Percentiles rank a stretch among this genome's conserved stretches.
phyloP scores from a whole-genome alignment of 2,888 invertebrate genomes.

The Lasioglossum pauxillum region DNA sequence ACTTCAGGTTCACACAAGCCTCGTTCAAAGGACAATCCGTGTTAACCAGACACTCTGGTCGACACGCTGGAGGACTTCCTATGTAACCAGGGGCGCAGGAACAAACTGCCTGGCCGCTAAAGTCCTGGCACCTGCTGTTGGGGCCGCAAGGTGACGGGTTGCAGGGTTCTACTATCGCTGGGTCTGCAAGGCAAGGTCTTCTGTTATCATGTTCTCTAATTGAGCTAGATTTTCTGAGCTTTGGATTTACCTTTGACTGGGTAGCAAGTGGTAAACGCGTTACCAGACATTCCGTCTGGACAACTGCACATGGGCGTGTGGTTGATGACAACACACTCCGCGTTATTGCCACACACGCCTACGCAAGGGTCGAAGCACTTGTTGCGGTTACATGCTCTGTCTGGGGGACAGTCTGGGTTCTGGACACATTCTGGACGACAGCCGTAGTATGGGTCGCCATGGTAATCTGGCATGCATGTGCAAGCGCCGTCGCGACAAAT shows the following conservation, averaged over 20 bases:
- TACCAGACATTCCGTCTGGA: constrained; percentile 87
- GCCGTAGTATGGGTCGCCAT: constrained; percentile 85
- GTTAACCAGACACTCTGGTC: constrained; percentile 86
- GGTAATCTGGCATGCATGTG: constrained; percentile 81
- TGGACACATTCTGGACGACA: constrained; percentile 93
- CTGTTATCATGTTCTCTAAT: neutral
- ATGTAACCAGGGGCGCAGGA: constrained; percentile 85
- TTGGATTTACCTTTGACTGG: constrained; percentile 86
- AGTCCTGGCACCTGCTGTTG: constrained; percentile 85
- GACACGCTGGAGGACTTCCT: constrained; percentile 85
- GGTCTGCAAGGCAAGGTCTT: constrained; percentile 64
- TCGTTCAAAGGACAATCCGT: constrained; percentile 86
- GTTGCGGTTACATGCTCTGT: constrained; percentile 91
- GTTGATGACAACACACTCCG: constrained; percentile 91
- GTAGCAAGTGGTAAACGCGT: constrained; percentile 89
- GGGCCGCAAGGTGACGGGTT: constrained; percentile 84
- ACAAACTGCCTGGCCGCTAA: constrained; percentile 85
- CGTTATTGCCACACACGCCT: constrained; percentile 90
- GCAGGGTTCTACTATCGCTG: constrained; percentile 78
- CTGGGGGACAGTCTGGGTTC: constrained; percentile 90
- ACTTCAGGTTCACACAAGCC: constrained; percentile 86
- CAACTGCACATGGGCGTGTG: constrained; percentile 88
- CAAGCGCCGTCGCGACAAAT: constrained; percentile 85
- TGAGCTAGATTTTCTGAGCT: neutral
- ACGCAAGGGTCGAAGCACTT: constrained; percentile 94